phyloP scores from a whole-genome alignment of 2,888 invertebrate genomes.

The Boloria euphrosyne region DNA sequence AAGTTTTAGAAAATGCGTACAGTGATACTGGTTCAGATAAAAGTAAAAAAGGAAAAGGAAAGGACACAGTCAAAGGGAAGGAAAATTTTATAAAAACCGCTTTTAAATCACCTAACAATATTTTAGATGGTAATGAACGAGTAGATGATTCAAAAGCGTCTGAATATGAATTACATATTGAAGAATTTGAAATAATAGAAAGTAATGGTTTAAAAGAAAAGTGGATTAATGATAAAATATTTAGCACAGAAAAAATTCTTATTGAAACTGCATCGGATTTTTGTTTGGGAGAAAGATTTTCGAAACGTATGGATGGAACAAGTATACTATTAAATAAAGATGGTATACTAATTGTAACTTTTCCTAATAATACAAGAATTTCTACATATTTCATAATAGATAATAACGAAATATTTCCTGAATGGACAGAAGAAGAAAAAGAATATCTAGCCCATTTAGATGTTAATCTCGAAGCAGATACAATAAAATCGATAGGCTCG shows the following conservation, averaged over 20 bases:
- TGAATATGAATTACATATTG: slow-evolving; percentile 58
- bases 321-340: slow-evolving; percentile 66
- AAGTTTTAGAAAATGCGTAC: slow-evolving; percentile 42
- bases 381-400: slow-evolving; percentile 60
- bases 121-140: slow-evolving; percentile 44
- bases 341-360: slow-evolving; percentile 65
- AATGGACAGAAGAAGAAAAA: slow-evolving; percentile 68
- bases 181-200: slow-evolving; percentile 67
- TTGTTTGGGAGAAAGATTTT: slow-evolving; percentile 68
- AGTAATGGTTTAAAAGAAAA: slow-evolving; percentile 60
- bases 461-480: slow-evolving; percentile 48
- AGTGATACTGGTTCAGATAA: slow-evolving; percentile 54
- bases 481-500: slow-evolving; percentile 50
- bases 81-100: slow-evolving; percentile 52
- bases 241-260: slow-evolving; percentile 59
- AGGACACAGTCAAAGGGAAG: slow-evolving; percentile 47
- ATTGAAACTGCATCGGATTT: slow-evolving; percentile 72
- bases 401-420: slow-evolving; percentile 66
- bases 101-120: slow-evolving; percentile 54
- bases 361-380: slow-evolving; percentile 69
- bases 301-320: slow-evolving; percentile 72
- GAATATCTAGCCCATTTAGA: slow-evolving; percentile 55
- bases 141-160: slow-evolving; percentile 39
- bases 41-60: slow-evolving; percentile 57
- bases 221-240: slow-evolving; percentile 53